Conservation (phyloP, 2,888 invertebrate species). For the Drosophila phalerata region DNA sequence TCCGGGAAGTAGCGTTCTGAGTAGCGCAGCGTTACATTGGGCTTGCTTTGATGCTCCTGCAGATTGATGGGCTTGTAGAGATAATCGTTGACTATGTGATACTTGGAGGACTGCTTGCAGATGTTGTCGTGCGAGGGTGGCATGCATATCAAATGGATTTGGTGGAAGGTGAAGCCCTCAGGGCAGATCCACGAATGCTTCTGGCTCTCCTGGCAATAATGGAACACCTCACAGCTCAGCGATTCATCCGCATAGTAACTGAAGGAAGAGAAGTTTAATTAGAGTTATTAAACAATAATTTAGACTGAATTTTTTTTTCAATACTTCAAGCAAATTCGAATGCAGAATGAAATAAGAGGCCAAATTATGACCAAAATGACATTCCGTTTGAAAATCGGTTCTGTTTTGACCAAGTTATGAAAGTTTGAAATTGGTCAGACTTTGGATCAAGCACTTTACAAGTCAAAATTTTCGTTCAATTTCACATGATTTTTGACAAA, state of each 20-base stretch:
- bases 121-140: conserved; percentile 95
- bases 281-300: too few species aligned
- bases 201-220: conserved; percentile 95
- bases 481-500: too few species aligned
- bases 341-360: too few species aligned
- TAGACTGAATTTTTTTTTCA: too few species aligned
- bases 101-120: conserved; percentile 95
- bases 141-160: conserved; percentile 97
- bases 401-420: too few species aligned
- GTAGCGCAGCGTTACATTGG: conserved; percentile 92
- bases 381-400: too few species aligned
- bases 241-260: conserved; percentile 95
- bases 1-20: conserved; percentile 94
- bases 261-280: not conserved
- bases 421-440: too few species aligned
- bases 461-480: too few species aligned
- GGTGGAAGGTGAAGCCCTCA: conserved; percentile 90
- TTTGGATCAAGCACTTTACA: too few species aligned
- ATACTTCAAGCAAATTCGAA: too few species aligned
- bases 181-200: conserved; percentile 97
- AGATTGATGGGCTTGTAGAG: conserved; percentile 94
- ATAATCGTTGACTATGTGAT: conserved; percentile 96
- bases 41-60: conserved; percentile 92
- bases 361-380: too few species aligned
- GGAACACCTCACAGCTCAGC: conserved; percentile 95